A percentile compares a stretch with the other conserved stretches of the same genome.
Conservation (phyloP, 2,888 invertebrate genomes). For the Drosophila colorata region DNA sequence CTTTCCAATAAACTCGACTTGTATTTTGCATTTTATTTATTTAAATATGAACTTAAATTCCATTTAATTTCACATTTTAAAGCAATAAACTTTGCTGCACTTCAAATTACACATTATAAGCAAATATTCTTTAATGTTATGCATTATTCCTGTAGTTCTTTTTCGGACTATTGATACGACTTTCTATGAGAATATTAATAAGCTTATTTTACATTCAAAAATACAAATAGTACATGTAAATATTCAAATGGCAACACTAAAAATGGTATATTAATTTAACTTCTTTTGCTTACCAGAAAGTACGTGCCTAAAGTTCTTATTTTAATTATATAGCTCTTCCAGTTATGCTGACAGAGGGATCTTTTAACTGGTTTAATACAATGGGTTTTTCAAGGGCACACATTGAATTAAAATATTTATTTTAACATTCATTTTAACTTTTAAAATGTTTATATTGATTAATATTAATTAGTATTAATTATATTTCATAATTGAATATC, state of each 20-base stretch:
- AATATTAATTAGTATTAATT: slow-evolving; percentile 12
- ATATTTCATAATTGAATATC: slow-evolving; percentile 16
- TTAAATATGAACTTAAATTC: slow-evolving; percentile 44
- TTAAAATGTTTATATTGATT: slow-evolving; percentile 8
- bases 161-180: slow-evolving; percentile 30
- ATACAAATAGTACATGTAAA: slow-evolving; percentile 56
- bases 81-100: slow-evolving; percentile 36
- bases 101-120: slow-evolving; percentile 54
- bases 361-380: slow-evolving; percentile 3
- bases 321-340: slow-evolving; percentile 2
- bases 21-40: slow-evolving; percentile 24
- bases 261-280: slow-evolving; percentile 12
- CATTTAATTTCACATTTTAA: slow-evolving; percentile 38
- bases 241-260: slow-evolving; percentile 45
- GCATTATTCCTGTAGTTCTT: slow-evolving; percentile 45
- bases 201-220: slow-evolving; percentile 57
- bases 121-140: slow-evolving; percentile 18
- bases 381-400: slow-evolving; percentile 1
- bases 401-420: slow-evolving; percentile 7
- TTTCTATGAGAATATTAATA: slow-evolving; percentile 45
- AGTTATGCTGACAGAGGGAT: slow-evolving; percentile 2
- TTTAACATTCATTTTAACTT: neutral
- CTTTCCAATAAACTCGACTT: slow-evolving; percentile 9
- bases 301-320: neutral
- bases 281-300: slow-evolving; percentile 3